A percentile compares a stretch with the other conserved stretches of the same genome.
Conservation (phyloP, 2,888 invertebrate species). For the Cryptocephalus moraei region DNA sequence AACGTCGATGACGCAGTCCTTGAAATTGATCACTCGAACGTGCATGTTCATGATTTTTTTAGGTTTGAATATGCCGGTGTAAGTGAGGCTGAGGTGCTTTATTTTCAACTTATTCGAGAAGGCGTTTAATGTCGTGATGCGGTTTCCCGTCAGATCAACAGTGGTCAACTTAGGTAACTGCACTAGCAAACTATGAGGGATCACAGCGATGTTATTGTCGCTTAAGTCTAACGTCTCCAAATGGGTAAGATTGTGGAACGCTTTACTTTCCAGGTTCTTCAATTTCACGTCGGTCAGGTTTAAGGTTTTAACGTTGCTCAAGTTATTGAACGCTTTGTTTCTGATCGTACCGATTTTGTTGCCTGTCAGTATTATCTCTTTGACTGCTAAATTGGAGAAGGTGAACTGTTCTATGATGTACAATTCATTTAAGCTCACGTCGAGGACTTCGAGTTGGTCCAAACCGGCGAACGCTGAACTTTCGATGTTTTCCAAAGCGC, state of each 20-base stretch:
- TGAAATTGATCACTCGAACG: constrained; percentile 1
- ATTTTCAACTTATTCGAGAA: constrained; percentile 4
- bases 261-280: constrained; percentile 1
- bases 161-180: neutral
- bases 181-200: constrained; percentile 2
- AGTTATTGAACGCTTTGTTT: constrained; percentile 3
- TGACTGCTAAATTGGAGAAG: constrained; percentile 1
- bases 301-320: constrained; percentile 1
- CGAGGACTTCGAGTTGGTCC: neutral
- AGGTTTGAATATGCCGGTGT: constrained; percentile 2
- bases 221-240: constrained; percentile 4
- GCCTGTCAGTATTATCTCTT: neutral
- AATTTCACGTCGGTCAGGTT: constrained; percentile 2
- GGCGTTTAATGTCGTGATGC: constrained; percentile 3
- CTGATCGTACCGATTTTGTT: constrained; percentile 4
- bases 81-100: neutral
- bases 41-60: constrained; percentile 2
- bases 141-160: constrained; percentile 3
- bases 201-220: constrained; percentile 2
- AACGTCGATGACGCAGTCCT: constrained; percentile 1
- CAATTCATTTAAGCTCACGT: constrained; percentile 2
- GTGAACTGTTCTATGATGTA: neutral
- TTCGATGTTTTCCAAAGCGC: constrained; percentile 5
- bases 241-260: constrained; percentile 4
- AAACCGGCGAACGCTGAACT: constrained; percentile 3